A percentile compares a stretch with the other conserved stretches of the same genome.
Evolutionary conservation across 2,888 invertebrate genomes (phyloP).

Genomic region (Cremastinae sp.): DNA sequence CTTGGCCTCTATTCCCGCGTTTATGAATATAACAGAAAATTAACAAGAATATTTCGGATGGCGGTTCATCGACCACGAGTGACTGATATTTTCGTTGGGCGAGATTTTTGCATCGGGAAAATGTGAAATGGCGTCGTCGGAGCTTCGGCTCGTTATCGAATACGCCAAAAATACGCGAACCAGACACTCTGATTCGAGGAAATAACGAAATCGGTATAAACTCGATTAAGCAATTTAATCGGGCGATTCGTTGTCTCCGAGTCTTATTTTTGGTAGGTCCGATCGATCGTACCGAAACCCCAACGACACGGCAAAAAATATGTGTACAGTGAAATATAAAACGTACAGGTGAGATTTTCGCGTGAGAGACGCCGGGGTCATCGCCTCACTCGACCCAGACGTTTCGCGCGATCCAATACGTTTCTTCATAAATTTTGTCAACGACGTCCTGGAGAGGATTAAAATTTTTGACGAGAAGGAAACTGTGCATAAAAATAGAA

Average conservation of each 20-base stretch:
- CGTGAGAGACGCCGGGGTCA: constrained; percentile 30
- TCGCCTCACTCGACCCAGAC: constrained; percentile 56
- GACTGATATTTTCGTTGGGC: neutral
- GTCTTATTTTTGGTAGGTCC: constrained; percentile 41
- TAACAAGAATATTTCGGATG: too few relatives aligned
- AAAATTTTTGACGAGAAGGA: too few relatives aligned
- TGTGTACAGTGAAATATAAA: neutral
- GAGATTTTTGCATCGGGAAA: neutral
- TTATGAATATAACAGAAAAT: too few relatives aligned
- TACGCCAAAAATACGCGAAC: constrained; percentile 43
- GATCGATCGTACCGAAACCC: constrained; percentile 45
- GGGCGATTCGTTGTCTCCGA: neutral
- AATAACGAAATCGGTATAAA: constrained; percentile 27
- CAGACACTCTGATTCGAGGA: constrained; percentile 39
- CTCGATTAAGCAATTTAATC: constrained; percentile 11
- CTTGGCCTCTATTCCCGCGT: too few relatives aligned
- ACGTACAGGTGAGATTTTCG: constrained; percentile 7
- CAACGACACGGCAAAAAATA: constrained; percentile 3
- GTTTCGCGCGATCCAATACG: constrained; percentile 40
- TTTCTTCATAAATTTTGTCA: constrained; percentile 15
- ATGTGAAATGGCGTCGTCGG: neutral
- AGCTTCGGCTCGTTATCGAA: constrained; percentile 34
- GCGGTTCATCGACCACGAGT: too few relatives aligned
- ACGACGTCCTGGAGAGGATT: neutral
- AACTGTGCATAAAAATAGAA: too few relatives aligned